Evolutionary conservation across 1,140 invertebrate genomes (phyloP).

Genomic region (Vollenhovia emeryi): DNA sequence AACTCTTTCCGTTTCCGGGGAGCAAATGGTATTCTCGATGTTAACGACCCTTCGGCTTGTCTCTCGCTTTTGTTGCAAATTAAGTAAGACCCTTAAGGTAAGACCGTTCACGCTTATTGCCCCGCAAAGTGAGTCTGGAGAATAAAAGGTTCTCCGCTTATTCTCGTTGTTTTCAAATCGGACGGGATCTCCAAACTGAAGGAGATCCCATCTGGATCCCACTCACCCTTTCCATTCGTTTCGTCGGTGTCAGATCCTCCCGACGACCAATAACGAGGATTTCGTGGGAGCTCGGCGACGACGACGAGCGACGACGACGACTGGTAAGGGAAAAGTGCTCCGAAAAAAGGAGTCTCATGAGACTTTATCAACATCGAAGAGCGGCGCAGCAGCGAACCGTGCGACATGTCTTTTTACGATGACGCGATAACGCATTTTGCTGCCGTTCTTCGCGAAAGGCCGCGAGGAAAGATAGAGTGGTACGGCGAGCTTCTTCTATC

Average conservation of each 20-base stretch:
- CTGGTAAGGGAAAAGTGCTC: constrained; percentile 9
- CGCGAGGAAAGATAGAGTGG: constrained; percentile 27
- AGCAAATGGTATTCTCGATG: neutral
- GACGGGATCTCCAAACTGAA: constrained; percentile 1
- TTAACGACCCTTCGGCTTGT: neutral
- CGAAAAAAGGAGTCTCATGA: constrained; percentile 21
- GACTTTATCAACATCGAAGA: constrained; percentile 40
- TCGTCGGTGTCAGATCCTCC: constrained; percentile 7
- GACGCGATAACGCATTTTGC: constrained; percentile 57
- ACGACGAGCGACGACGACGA: neutral
- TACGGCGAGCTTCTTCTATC: neutral
- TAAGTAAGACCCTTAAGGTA: neutral
- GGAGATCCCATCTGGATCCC: neutral
- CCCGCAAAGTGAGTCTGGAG: neutral
- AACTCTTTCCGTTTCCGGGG: neutral
- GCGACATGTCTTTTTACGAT: constrained; percentile 52
- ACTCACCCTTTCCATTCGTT: constrained; percentile 14
- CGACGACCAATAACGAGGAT: constrained; percentile 47
- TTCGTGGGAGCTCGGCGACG: neutral
- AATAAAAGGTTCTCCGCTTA: neutral
- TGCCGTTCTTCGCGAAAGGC: neutral
- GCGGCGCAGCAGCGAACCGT: constrained; percentile 18
- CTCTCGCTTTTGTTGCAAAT: constrained; percentile 1
- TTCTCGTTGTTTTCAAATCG: constrained; percentile 11
- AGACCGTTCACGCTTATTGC: neutral